Base-by-base conservation (phyloP, 2,888 invertebrate genomes). In the Laspeyria flexula region DNA sequence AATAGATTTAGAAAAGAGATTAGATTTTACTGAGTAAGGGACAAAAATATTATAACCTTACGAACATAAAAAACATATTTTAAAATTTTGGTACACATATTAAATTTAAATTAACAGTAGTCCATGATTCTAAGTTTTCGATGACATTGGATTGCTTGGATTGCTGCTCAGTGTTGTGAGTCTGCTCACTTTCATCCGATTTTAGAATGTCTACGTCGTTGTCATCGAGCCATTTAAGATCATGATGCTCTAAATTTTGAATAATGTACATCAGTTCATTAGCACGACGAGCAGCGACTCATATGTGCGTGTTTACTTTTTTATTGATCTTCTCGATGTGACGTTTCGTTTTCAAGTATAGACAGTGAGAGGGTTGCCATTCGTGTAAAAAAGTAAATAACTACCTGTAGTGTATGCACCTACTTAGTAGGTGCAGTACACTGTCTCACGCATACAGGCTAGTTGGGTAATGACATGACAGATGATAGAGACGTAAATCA, bases 141-240 rank as follows among this genome's bases (percentile, higher is more conserved):
- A 35, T 84, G 84, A 47, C 81, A 83, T 38, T 84, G 83, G 60
- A 85, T 75, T n/a, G n/a, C n/a, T n/a, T n/a, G n/a, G 12, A 6
- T 18, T 40, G 18, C 29, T 29, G 85, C 85, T 27, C 43, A 55
- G 46, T 57, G 55, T 68, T 56, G 51, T 62, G 61, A 47, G 53
- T 68, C 54, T 41, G 41, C 42, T 31, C 42, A 23, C 33, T 42
- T 42, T 42, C 43, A 25, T 43, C 34, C 54, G 57, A 63, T 65
- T 61, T 65, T 65, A 56, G 59, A 60, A 61, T 58, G 50, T 71
- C 55, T 59, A 64, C 61, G 50, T 66, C 61, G 43, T 53, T 68
- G 50, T 66, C 56, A 64, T 71, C 60, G 53, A 66, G 60, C 59
- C 65, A 66, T 66, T 66, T 62, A 65, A 66, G 60, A 65, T 65